Percentiles rank a stretch among this genome's conserved stretches.
phyloP scores from a whole-genome alignment of 30 jellyfish, hydroid and myxozoan genomes.

The Hydractinia symbiolongicarpus region DNA sequence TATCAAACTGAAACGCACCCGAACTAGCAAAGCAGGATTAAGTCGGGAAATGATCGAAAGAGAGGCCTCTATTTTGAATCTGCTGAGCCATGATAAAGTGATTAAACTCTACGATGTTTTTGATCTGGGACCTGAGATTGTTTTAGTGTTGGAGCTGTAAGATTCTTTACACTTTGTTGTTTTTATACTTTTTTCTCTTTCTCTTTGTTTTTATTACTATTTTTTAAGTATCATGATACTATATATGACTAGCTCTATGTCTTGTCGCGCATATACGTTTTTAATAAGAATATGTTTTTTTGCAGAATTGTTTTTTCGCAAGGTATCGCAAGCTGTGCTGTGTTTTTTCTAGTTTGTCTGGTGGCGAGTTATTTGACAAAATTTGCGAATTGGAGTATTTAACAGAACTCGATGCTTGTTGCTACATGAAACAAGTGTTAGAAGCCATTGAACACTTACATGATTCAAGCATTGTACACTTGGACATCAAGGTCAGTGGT shows the following conservation, averaged over 20 bases:
- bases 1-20: slow-evolving; percentile 63
- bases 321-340: too few species aligned
- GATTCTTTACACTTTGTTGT: slow-evolving; percentile 23
- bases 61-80: slow-evolving; percentile 72
- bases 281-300: neutral
- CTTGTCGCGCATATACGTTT: neutral
- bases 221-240: neutral
- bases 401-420: slow-evolving; percentile 83
- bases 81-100: slow-evolving; percentile 69
- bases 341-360: slow-evolving; percentile 50
- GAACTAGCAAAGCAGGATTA: slow-evolving; percentile 79
- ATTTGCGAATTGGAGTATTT: slow-evolving; percentile 70
- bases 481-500: slow-evolving; percentile 78
- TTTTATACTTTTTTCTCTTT: neutral
- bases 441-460: slow-evolving; percentile 80
- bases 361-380: slow-evolving; percentile 96
- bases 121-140: slow-evolving; percentile 55
- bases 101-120: slow-evolving; percentile 71
- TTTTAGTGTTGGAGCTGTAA: slow-evolving; percentile 83
- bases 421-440: slow-evolving; percentile 75
- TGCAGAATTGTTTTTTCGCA: too few species aligned
- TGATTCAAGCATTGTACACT: slow-evolving; percentile 60
- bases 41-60: slow-evolving; percentile 67
- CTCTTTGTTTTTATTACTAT: neutral
- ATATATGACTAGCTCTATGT: neutral